Evolutionary conservation across 1,140 invertebrate genomes (phyloP).

Genomic region (Drosophila varians): DNA sequence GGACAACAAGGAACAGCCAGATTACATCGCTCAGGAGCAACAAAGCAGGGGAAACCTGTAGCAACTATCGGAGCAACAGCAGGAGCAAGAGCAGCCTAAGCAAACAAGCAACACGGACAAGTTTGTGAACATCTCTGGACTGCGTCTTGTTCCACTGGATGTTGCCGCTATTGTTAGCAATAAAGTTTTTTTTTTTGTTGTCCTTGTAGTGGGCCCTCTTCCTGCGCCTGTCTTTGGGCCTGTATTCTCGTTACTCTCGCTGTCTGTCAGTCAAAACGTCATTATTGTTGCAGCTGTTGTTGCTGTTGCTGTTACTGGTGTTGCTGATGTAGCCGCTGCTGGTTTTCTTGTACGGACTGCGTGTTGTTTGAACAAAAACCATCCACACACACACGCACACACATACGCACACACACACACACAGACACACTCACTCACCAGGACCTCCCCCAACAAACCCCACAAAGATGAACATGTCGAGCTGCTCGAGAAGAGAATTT

Average conservation of each 20-base stretch:
- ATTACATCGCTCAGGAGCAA: conserved; percentile 1
- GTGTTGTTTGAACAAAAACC: conserved; percentile 76
- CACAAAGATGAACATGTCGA: conserved; percentile 25
- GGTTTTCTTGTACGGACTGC: conserved; percentile 74
- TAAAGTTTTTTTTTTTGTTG: conserved; percentile 22
- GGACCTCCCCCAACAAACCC: not conserved
- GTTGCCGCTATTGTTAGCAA: conserved; percentile 29
- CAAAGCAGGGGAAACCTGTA: not conserved
- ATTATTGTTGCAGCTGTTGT: conserved; percentile 54
- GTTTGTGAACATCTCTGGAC: conserved; percentile 52
- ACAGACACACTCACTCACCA: not conserved
- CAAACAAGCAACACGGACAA: conserved; percentile 64
- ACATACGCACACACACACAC: not conserved
- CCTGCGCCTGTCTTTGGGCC: conserved; percentile 43
- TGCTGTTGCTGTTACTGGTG: conserved; percentile 1
- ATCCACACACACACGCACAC: conserved; percentile 26
- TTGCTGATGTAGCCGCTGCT: conserved; percentile 52
- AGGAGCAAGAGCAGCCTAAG: conserved; percentile 47
- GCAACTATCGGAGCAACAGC: conserved; percentile 6
- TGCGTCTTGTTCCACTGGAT: conserved; percentile 4
- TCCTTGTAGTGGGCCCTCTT: not conserved
- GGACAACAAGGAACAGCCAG: conserved; percentile 12
- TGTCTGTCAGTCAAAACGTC: conserved; percentile 74
- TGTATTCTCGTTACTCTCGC: conserved; percentile 60
- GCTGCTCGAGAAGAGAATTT: conserved; percentile 41